Base-by-base conservation (phyloP, 2,113 vertebrate species). In the Melanostigma gelatinosum region DNA sequence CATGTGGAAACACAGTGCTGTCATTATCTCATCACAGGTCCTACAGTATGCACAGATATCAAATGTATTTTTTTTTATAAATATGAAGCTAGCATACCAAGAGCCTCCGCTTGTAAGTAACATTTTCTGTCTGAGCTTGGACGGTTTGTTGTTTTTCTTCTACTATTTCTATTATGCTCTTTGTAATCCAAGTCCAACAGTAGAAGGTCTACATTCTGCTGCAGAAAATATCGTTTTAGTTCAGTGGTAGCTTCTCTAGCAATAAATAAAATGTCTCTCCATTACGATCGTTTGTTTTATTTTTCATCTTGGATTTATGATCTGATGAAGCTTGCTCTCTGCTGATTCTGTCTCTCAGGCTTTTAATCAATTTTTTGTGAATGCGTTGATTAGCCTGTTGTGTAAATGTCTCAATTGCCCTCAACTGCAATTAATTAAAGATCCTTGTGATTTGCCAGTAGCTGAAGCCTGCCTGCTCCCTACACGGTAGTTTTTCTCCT, bases 321-420 rank as follows among this genome's bases (percentile, higher is more conserved):
- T 38, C n/a, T 27, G 10, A 36, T 67, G 1, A 64, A 64, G 54
- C 55, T 18, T 69, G 63, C 27, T 48, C 67, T 42, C 42, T 34
- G 34, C 34, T 34, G 34, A 34, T 6, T 34, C 34, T 34, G 34
- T 34, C 34, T 34, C 34, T 34, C 34, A 6, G 34, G 34, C 34
- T 34, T 34, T 34, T 34, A 34, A 34, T 34, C 5, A 6, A 6
- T 6, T 34, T 48, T 48, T n/a, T 67, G 48, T 32, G 64, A 68
- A 88, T 77, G 22, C 29, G 48, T 68, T 81, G 60, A 89, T 86
- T 71, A 79, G 54, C 11, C n/a, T 70, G 40, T 34, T 34, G 34
- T 34, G 34, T 67, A 32, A 70, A 71, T 60, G 52, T 54, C 57
- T 9, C 13, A 60, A 20, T 34, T 60, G 34, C 29, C 7, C 44